Evolutionary conservation across 2,888 invertebrate species (phyloP).

Genomic region (Chouioia cunea): DNA sequence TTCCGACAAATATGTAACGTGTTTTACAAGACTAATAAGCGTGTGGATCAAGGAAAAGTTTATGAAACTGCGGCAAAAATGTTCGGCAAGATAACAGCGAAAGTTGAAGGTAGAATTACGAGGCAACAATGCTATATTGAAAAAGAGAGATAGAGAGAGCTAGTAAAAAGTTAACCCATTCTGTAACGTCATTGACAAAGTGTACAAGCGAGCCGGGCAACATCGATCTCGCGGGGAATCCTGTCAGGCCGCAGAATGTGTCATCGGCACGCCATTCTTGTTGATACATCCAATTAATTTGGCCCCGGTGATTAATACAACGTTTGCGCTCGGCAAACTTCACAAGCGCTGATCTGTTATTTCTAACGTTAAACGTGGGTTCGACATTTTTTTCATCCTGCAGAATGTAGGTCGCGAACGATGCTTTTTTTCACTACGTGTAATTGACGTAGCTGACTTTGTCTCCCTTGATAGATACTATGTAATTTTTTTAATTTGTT

Average conservation of each 20-base stretch:
- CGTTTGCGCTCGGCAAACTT: constrained; percentile 24
- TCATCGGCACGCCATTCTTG: constrained; percentile 56
- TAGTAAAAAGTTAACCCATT: constrained; percentile 6
- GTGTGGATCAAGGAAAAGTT: too few relatives aligned
- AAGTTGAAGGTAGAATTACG: background rate
- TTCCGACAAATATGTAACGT: too few relatives aligned
- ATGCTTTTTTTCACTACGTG: too few relatives aligned
- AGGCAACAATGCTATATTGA: background rate
- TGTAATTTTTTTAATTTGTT: too few relatives aligned
- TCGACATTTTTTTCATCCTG: too few relatives aligned
- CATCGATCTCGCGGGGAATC: constrained; percentile 14
- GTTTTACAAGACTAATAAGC: too few relatives aligned
- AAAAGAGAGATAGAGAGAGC: constrained; percentile 24
- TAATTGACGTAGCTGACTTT: too few relatives aligned
- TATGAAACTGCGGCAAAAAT: too few relatives aligned
- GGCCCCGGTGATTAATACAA: constrained; percentile 56
- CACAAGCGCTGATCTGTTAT: constrained; percentile 3
- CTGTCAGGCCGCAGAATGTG: constrained; percentile 52
- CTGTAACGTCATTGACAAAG: constrained; percentile 45
- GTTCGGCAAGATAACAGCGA: background rate
- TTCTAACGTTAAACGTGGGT: background rate
- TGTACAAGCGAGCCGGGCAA: constrained; percentile 28
- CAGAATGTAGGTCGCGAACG: too few relatives aligned
- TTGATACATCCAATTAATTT: constrained; percentile 60
- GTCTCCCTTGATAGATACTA: too few relatives aligned